Evolutionary conservation across 2,113 vertebrate species (phyloP).

Genomic region (Tetraodon nigroviridis): DNA sequence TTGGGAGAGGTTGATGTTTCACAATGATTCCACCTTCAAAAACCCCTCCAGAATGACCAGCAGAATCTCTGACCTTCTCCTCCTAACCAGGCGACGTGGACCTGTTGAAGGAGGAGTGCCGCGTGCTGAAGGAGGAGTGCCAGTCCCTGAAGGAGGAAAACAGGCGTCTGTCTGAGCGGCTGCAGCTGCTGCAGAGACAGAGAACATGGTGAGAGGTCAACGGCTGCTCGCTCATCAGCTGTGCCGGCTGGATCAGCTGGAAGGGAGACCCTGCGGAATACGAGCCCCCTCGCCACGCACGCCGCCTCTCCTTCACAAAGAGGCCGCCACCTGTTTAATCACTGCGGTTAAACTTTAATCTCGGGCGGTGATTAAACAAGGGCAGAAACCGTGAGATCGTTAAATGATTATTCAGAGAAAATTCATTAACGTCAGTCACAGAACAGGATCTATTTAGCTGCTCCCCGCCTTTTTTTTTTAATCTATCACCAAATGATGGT

Average conservation of each 20-base stretch:
- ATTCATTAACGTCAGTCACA: constrained; percentile 5
- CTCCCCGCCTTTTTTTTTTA: neutral
- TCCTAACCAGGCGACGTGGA: constrained; percentile 78
- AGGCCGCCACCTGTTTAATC: constrained; percentile 43
- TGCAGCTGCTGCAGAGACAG: constrained; percentile 78
- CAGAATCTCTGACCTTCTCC: neutral
- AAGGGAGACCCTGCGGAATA: constrained; percentile 31
- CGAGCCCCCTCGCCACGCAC: neutral
- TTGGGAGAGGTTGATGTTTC: constrained; percentile 9
- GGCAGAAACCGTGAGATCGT: neutral
- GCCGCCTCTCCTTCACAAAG: constrained; percentile 23
- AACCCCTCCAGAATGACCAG: no score
- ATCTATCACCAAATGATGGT: neutral
- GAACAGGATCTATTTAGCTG: neutral
- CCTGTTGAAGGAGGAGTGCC: constrained; percentile 75
- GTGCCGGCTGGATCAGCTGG: constrained; percentile 35
- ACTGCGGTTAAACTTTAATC: constrained; percentile 1
- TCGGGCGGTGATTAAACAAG: constrained; percentile 1
- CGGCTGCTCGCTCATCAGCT: constrained; percentile 41
- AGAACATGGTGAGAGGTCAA: constrained; percentile 68
- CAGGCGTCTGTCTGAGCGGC: constrained; percentile 74
- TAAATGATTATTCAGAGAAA: constrained; percentile 3
- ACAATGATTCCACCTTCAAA: neutral
- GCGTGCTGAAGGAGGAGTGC: constrained; percentile 77
- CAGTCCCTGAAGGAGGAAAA: constrained; percentile 81